phyloP scores from a whole-genome alignment of 2,113 vertebrate genomes.

The Trachemys scripta region DNA sequence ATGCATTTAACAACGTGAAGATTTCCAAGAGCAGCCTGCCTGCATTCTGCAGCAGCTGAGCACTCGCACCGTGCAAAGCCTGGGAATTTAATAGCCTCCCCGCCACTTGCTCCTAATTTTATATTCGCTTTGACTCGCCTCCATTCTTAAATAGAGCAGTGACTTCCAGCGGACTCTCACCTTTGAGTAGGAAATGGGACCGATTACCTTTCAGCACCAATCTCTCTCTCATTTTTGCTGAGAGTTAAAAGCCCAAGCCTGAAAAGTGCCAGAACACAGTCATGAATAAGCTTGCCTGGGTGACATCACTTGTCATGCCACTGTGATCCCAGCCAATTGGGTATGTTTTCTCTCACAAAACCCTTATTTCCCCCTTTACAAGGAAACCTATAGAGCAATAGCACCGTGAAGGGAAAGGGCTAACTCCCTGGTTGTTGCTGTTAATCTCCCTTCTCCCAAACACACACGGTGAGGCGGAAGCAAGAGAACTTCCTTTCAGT shows the following conservation, averaged over 20 bases:
- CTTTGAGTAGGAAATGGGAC: neutral
- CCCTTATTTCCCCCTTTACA: neutral
- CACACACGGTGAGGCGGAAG: accelerated
- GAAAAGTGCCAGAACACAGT: neutral
- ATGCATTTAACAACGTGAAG: accelerated
- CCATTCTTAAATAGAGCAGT: neutral
- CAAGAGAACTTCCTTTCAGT: neutral
- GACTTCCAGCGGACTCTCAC: accelerated
- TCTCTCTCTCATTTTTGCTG: neutral
- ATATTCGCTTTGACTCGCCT: neutral
- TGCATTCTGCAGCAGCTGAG: accelerated
- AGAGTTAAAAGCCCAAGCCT: neutral
- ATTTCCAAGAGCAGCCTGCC: neutral
- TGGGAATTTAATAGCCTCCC: neutral
- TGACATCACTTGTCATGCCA: slow-evolving; percentile 72
- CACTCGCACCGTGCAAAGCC: neutral
- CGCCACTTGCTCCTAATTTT: neutral
- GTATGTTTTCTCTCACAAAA: neutral
- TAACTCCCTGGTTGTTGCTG: accelerated
- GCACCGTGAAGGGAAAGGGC: accelerated
- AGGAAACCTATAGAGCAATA: slow-evolving; percentile 12
- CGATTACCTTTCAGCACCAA: neutral
- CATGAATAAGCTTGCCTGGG: neutral
- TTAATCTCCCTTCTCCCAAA: neutral
- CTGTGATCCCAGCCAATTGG: slow-evolving; percentile 36